Conservation (phyloP, 2,797 vertebrate species). For the Otolemur crassicaudatus region DNA sequence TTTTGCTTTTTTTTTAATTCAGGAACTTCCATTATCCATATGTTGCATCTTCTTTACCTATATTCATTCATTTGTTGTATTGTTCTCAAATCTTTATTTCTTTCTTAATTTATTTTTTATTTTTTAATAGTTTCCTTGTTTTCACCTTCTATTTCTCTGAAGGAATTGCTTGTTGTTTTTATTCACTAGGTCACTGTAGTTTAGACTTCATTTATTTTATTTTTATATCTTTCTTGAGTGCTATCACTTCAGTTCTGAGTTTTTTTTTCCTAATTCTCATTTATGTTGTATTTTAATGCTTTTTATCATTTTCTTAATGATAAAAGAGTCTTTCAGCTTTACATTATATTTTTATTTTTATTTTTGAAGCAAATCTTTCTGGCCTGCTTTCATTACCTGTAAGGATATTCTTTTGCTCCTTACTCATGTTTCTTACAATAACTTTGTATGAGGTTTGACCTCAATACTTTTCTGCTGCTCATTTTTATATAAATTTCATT, state of each 20-base stretch:
- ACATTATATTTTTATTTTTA: not conserved
- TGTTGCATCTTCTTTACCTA: not conserved
- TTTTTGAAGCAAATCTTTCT: slow-evolving; percentile 13
- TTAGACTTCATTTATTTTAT: slow-evolving; percentile 12
- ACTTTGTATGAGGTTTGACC: slow-evolving; percentile 26
- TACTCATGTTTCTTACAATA: slow-evolving; percentile 38
- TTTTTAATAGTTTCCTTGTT: not conserved
- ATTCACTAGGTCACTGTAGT: not conserved
- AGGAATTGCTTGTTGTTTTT: not conserved
- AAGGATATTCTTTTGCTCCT: not conserved
- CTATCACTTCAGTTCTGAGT: not conserved
- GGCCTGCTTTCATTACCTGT: not conserved
- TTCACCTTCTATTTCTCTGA: slow-evolving; percentile 24
- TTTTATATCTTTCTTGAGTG: slow-evolving; percentile 20
- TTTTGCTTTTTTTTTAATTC: not conserved
- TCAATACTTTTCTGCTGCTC: not conserved
- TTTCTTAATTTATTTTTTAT: slow-evolving; percentile 19
- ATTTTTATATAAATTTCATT: slow-evolving; percentile 26
- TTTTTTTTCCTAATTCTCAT: slow-evolving; percentile 22
- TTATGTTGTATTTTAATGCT: not conserved
- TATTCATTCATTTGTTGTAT: not conserved
- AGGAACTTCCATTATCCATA: not conserved
- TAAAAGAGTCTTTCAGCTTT: not conserved
- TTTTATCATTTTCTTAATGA: not conserved
- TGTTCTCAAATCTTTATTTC: slow-evolving; percentile 16